A percentile compares a stretch with the other conserved stretches of the same genome.
Evolutionary conservation across 2,797 vertebrate genomes (phyloP).

Genomic region (Vultur gryphus): DNA sequence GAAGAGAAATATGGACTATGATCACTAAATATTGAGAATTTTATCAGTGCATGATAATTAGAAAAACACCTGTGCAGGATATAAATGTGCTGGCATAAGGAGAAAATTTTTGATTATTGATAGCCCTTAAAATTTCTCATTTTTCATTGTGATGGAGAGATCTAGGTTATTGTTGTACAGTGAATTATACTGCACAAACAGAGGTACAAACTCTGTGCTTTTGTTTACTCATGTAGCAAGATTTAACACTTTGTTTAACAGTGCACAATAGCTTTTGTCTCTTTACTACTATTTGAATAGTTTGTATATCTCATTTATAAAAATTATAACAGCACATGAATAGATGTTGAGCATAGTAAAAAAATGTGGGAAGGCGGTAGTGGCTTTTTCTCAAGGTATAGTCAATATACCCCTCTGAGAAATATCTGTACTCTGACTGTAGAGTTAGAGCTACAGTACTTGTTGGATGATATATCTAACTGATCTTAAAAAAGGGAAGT

Average conservation of each 20-base stretch:
- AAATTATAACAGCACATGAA: background rate
- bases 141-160: slow-evolving; percentile 35
- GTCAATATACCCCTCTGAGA: background rate
- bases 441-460: background rate
- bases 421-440: background rate
- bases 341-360: background rate
- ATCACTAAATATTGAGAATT: background rate
- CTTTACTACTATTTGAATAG: background rate
- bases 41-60: slow-evolving; percentile 18
- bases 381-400: background rate
- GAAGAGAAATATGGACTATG: background rate
- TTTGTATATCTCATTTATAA: background rate
- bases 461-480: background rate
- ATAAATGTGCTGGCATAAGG: background rate
- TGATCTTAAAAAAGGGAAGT: background rate
- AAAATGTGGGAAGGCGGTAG: background rate
- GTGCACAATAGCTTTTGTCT: background rate
- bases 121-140: slow-evolving; percentile 46
- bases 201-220: background rate
- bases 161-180: background rate
- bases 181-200: background rate
- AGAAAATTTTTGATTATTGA: slow-evolving; percentile 32
- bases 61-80: background rate
- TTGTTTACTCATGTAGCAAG: background rate
- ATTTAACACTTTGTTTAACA: background rate